phyloP scores from a whole-genome alignment of 2,113 vertebrate genomes.

The Nerophis lumbriciformis region DNA sequence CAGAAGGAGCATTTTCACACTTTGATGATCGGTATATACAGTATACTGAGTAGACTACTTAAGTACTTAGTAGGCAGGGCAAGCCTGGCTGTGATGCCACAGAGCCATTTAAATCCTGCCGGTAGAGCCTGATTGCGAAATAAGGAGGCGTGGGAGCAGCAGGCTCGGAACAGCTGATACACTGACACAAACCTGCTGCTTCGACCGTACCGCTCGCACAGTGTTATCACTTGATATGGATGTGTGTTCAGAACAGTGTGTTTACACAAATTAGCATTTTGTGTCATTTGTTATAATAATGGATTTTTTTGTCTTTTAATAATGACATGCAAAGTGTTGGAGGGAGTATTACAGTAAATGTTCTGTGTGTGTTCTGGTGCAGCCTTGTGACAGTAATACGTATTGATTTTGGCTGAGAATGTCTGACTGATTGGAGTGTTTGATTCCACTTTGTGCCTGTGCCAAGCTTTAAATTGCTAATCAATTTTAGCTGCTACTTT shows the following conservation, averaged over 20 bases:
- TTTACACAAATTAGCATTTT: slow-evolving; percentile 17
- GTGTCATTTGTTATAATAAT: slow-evolving; percentile 1
- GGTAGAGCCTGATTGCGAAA: slow-evolving; percentile 3
- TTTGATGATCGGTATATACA: slow-evolving; percentile 1
- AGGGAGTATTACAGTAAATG: slow-evolving; percentile 12
- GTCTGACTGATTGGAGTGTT: slow-evolving; percentile 56
- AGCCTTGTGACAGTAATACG: slow-evolving; percentile 50
- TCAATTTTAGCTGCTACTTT: slow-evolving; percentile 52
- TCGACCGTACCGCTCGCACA: slow-evolving; percentile 12
- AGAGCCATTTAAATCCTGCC: slow-evolving; percentile 26
- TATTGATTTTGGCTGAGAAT: slow-evolving; percentile 66
- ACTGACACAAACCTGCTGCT: slow-evolving; percentile 5
- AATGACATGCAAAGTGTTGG: slow-evolving; percentile 11
- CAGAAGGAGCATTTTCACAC: background rate
- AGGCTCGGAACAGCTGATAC: slow-evolving; percentile 11
- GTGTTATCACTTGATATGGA: slow-evolving; percentile 9
- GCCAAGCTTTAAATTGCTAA: slow-evolving; percentile 62
- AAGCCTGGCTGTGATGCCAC: slow-evolving; percentile 15
- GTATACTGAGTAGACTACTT: slow-evolving; percentile 7
- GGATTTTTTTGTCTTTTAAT: background rate
- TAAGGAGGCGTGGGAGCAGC: background rate
- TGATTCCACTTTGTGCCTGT: slow-evolving; percentile 56
- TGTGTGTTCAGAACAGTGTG: background rate
- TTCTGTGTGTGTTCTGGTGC: slow-evolving; percentile 5
- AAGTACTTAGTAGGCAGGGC: slow-evolving; percentile 9